Conservation (phyloP, 2,797 vertebrate species). For the Gadopsis bispinosus region DNA sequence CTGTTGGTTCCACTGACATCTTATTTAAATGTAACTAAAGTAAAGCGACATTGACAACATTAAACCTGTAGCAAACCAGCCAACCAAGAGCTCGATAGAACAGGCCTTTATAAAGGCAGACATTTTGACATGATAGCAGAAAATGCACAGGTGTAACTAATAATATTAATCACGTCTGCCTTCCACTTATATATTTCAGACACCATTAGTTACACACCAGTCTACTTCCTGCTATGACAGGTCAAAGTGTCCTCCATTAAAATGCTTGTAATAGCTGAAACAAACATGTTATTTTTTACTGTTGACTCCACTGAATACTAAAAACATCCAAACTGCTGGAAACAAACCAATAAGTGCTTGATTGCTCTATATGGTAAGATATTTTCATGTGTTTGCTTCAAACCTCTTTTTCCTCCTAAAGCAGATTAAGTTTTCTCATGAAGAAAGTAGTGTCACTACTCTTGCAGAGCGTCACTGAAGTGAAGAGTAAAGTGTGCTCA, state of each 20-base stretch:
- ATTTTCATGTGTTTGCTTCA: neutral
- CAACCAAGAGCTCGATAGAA: neutral
- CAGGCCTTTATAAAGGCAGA: neutral
- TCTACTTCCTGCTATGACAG: neutral
- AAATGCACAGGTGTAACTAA: conserved; percentile 12
- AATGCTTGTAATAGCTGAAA: neutral
- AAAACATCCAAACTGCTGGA: neutral
- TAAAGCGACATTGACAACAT: neutral
- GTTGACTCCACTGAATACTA: neutral
- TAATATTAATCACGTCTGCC: conserved; percentile 12
- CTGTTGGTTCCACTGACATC: neutral
- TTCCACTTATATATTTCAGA: conserved; percentile 2
- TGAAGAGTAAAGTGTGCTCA: conserved; percentile 11
- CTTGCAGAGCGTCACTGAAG: conserved; percentile 29
- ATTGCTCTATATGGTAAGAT: too few relatives aligned
- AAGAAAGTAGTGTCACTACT: conserved; percentile 33
- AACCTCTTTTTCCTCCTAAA: conserved; percentile 35
- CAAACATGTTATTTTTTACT: neutral
- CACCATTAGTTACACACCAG: conserved; percentile 8
- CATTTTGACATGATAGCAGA: conserved; percentile 14
- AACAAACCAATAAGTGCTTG: neutral
- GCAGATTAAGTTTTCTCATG: conserved; percentile 49
- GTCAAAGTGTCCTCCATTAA: conserved; percentile 1
- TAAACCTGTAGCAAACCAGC: neutral
- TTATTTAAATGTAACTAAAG: conserved; percentile 8